Conservation (phyloP, 2,888 invertebrate species). For the Acholoe squamosa region DNA sequence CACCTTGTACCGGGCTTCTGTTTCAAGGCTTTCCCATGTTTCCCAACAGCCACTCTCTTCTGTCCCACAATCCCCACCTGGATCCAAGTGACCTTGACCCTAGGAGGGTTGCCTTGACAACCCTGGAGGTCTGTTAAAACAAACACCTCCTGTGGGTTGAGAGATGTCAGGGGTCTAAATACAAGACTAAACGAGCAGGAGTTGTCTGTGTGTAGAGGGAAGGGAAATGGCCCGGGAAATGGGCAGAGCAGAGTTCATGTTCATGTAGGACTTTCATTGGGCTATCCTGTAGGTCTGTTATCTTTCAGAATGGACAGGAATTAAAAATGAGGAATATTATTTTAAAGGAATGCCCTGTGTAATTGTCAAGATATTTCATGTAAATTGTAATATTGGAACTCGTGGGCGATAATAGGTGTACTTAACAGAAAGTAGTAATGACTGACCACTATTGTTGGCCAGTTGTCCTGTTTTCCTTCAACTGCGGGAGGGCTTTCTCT, state of each 20-base stretch:
- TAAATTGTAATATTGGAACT: no score
- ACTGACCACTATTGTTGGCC: not conserved
- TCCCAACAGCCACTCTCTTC: no score
- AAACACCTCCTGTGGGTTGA: not conserved
- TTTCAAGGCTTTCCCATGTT: no score
- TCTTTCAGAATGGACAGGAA: no score
- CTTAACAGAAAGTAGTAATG: not conserved
- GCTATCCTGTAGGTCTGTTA: no score
- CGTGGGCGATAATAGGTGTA: constrained; percentile 27
- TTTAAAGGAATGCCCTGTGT: no score
- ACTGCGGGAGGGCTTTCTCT: not conserved
- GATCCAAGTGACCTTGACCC: constrained; percentile 37
- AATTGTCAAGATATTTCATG: no score
- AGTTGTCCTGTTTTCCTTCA: not conserved
- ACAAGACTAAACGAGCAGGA: not conserved
- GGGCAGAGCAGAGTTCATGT: not conserved
- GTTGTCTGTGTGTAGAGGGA: not conserved
- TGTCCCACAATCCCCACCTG: constrained; percentile 35
- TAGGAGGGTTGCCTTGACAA: not conserved
- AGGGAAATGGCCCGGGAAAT: not conserved
- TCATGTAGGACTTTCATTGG: not conserved
- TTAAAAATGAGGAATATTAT: no score
- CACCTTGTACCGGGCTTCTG: no score
- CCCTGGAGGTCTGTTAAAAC: constrained; percentile 44
- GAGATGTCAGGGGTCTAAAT: not conserved